Evolutionary conservation across 35 echinoderm and acorn worm genomes (phyloP).

Genomic region (Ptychodera flava): DNA sequence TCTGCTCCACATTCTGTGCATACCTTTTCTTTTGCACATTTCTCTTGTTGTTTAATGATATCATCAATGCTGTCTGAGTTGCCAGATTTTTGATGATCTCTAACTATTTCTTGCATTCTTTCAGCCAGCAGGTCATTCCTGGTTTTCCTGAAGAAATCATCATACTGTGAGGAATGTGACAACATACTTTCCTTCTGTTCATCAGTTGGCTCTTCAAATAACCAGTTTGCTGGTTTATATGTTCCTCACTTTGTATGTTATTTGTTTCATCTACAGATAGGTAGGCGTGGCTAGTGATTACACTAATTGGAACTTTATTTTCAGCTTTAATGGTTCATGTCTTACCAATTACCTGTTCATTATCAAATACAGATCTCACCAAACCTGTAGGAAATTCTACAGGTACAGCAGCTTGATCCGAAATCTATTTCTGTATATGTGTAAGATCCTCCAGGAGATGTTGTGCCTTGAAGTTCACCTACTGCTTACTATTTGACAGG

Average conservation of each 20-base stretch:
- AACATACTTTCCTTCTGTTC: too few species aligned
- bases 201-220: too few species aligned
- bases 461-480: neutral
- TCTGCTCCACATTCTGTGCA: slow-evolving; percentile 17
- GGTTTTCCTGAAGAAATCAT: too few species aligned
- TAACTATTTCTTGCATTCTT: too few species aligned
- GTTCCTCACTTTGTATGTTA: neutral
- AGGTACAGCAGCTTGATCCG: neutral
- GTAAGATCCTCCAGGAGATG: slow-evolving; percentile 3
- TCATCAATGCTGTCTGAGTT: neutral
- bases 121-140: too few species aligned
- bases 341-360: slow-evolving; percentile 16
- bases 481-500: slow-evolving; percentile 12
- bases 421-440: neutral
- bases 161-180: too few species aligned
- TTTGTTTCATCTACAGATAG: neutral
- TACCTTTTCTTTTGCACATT: neutral
- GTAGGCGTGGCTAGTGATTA: slow-evolving; percentile 15
- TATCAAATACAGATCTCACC: neutral
- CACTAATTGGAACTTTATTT: slow-evolving; percentile 9
- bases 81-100: neutral
- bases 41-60: neutral
- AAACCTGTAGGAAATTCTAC: neutral
- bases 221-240: too few species aligned
- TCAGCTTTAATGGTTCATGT: slow-evolving; percentile 6